Conservation (phyloP, 1,140 invertebrate species). For the Melanaphis sacchari region DNA sequence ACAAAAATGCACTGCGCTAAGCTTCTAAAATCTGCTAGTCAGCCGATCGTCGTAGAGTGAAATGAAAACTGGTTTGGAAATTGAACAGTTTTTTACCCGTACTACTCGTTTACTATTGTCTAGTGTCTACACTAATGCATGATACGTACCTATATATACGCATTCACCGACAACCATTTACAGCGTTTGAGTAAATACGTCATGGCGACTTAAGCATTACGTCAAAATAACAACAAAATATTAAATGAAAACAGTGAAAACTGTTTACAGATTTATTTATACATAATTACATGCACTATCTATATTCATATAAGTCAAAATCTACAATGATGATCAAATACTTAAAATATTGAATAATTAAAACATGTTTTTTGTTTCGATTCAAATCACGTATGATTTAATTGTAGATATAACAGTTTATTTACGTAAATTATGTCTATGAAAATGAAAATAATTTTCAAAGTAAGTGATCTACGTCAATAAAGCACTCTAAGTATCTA, state of each 20-base stretch:
- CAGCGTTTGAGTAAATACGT: not conserved
- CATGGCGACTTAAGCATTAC: not conserved
- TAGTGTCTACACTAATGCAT: not conserved
- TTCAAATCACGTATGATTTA: not conserved
- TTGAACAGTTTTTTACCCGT: not conserved
- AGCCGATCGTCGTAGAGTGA: not conserved
- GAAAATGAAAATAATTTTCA: not conserved
- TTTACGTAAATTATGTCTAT: not conserved
- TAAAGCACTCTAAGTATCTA: too few species aligned
- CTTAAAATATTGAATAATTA: not conserved
- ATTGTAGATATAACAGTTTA: not conserved
- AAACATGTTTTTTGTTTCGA: not conserved
- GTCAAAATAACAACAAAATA: not conserved
- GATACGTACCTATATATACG: not conserved
- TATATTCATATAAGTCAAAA: not conserved
- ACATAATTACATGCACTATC: not conserved
- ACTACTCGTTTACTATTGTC: not conserved
- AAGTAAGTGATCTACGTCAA: too few species aligned
- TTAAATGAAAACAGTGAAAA: not conserved
- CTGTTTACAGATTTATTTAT: not conserved
- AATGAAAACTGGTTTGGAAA: constrained; percentile 26
- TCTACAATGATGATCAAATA: not conserved
- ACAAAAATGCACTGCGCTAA: not conserved
- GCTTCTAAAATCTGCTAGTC: not conserved
- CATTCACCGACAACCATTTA: not conserved